Evolutionary conservation across 2,113 vertebrate species (phyloP).

Genomic region (Boulengerochromis microlepis): DNA sequence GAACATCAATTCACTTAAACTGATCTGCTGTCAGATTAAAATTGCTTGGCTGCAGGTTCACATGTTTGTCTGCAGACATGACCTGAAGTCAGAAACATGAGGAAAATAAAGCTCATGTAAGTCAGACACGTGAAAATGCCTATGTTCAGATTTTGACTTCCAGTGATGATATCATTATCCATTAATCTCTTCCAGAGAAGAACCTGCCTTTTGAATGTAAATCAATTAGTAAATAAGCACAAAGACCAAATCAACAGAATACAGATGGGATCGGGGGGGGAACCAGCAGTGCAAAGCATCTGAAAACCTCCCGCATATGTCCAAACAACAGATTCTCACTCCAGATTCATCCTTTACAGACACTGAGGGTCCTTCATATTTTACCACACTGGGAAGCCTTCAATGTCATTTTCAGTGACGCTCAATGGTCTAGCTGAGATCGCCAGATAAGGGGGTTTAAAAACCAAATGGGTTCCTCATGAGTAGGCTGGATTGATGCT

Average conservation of each 20-base stretch:
- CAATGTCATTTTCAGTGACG: rapidly evolving
- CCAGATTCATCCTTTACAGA: not conserved
- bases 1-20: constrained; percentile 6
- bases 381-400: rapidly evolving
- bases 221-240: rapidly evolving
- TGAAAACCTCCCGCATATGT: rapidly evolving
- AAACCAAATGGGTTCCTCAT: rapidly evolving
- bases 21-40: constrained; percentile 15
- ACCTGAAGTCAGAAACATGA: not conserved
- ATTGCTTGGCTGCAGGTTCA: not conserved
- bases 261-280: rapidly evolving
- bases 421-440: not conserved
- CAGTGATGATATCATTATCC: rapidly evolving
- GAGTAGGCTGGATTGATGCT: not conserved
- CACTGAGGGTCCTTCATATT: not conserved
- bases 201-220: not conserved
- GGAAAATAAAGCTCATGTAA: rapidly evolving
- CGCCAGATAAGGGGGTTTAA: rapidly evolving
- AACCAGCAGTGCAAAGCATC: not conserved
- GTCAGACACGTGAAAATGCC: rapidly evolving
- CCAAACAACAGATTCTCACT: not conserved
- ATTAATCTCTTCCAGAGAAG: not conserved
- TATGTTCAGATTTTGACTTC: not conserved
- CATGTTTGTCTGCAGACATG: not conserved
- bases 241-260: not conserved